phyloP scores from a whole-genome alignment of 2,797 vertebrate species.

The Platalea minor region DNA sequence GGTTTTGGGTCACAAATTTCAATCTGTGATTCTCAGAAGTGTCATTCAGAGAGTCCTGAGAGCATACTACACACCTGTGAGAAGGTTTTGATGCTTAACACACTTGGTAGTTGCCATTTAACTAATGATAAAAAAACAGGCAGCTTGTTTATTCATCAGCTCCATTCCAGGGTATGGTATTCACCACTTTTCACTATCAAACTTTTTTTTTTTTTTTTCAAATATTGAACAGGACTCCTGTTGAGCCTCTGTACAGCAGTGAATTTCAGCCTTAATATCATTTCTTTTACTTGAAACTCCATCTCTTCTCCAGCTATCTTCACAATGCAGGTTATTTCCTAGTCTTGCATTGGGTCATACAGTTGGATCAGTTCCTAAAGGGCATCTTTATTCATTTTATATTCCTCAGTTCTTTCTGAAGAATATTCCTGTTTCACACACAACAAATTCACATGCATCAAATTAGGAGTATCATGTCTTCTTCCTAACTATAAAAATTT shows the following conservation, averaged over 20 bases:
- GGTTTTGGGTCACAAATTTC: neutral
- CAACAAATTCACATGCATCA: neutral
- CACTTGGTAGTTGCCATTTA: neutral
- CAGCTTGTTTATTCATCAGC: neutral
- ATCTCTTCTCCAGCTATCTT: neutral
- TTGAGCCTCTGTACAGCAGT: neutral
- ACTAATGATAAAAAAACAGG: neutral
- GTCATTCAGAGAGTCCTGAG: neutral
- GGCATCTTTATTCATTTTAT: neutral
- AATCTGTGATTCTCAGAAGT: neutral
- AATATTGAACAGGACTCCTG: neutral
- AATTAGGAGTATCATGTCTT: neutral
- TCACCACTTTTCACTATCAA: neutral
- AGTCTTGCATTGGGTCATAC: neutral
- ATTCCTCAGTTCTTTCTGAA: neutral
- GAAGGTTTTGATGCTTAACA: neutral
- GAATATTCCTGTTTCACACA: neutral
- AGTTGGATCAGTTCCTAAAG: neutral
- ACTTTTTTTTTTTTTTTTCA: neutral
- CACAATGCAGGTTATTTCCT: neutral
- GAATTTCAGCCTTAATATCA: neutral
- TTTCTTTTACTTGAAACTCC: neutral
- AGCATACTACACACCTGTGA: neutral
- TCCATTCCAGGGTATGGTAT: neutral
- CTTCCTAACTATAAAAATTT: neutral